These are phyloP conservation scores for Cepaea nemoralis DNA, from an alignment of 1,140 invertebrate species.

Conservation along the genomic window DNA sequence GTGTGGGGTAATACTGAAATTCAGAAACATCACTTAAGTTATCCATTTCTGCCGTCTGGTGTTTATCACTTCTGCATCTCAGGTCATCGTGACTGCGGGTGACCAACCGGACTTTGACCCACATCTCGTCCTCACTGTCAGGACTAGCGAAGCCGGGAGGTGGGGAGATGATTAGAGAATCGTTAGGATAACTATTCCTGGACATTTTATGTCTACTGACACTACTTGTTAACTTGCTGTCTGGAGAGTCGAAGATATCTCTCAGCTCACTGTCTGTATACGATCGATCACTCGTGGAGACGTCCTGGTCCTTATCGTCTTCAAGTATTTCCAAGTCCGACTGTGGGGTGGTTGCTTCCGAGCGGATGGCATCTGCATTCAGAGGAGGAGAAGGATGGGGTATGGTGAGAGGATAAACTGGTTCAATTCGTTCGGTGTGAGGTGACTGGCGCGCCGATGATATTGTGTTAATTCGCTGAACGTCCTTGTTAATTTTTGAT, in stretches of 20 bases:
- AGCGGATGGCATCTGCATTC: not conserved
- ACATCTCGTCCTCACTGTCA: not conserved
- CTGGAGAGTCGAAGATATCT: not conserved
- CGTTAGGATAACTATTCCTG: constrained; percentile 23
- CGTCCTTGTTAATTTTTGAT: not conserved
- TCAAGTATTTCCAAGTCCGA: not conserved
- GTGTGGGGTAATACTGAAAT: not conserved
- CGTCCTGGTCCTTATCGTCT: not conserved
- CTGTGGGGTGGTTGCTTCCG: not conserved
- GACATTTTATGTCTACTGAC: not conserved
- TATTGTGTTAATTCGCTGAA: not conserved
- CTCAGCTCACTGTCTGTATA: not conserved
- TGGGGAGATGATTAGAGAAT: not conserved
- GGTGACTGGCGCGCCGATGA: not conserved
- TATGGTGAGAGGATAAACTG: not conserved
- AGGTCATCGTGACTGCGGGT: not conserved
- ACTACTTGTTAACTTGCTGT: not conserved
- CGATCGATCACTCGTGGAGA: not conserved
- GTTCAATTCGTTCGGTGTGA: not conserved
- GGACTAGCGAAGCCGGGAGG: not conserved
- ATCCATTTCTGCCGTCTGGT: not conserved
- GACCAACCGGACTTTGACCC: not conserved
- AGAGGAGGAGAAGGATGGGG: not conserved
- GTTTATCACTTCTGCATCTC: not conserved
- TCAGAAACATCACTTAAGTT: not conserved